Conservation (phyloP, 2,113 vertebrate genomes). For the Petrocephalus microphthalmus region DNA sequence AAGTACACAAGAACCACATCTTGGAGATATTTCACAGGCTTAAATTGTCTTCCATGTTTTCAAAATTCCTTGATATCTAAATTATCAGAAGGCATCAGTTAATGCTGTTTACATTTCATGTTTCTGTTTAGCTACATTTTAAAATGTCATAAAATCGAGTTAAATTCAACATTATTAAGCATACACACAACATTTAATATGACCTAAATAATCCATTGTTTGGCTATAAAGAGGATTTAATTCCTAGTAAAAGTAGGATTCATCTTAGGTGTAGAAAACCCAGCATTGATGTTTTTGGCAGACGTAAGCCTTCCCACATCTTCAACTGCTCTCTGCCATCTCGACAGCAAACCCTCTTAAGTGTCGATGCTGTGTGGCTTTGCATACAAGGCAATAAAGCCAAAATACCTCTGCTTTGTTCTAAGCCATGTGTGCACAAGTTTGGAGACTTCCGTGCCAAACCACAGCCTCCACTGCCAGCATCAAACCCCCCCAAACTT, state of each 20-base stretch:
- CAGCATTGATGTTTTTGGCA: neutral
- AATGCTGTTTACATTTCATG: neutral
- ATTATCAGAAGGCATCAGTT: neutral
- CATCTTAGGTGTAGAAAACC: neutral
- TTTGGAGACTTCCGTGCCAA: neutral
- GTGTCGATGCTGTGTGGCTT: neutral
- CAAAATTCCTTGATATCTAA: neutral
- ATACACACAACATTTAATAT: neutral
- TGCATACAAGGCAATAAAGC: neutral
- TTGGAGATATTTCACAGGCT: neutral
- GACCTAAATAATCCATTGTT: neutral
- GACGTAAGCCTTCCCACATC: neutral
- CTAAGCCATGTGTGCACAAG: neutral
- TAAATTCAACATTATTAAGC: neutral
- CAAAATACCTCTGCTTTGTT: neutral
- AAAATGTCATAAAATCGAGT: neutral
- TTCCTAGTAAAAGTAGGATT: neutral
- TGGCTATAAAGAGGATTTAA: neutral
- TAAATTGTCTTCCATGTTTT: neutral
- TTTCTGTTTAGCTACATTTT: neutral
- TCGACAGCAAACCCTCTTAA: conserved; percentile 1
- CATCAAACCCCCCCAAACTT: neutral
- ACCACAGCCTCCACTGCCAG: neutral
- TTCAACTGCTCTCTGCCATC: neutral
- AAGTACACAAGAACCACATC: neutral